A percentile compares a stretch with the other conserved stretches of the same genome.
Evolutionary conservation across 2,888 invertebrate genomes (phyloP).

Genomic region (Hyppa rectilinea): DNA sequence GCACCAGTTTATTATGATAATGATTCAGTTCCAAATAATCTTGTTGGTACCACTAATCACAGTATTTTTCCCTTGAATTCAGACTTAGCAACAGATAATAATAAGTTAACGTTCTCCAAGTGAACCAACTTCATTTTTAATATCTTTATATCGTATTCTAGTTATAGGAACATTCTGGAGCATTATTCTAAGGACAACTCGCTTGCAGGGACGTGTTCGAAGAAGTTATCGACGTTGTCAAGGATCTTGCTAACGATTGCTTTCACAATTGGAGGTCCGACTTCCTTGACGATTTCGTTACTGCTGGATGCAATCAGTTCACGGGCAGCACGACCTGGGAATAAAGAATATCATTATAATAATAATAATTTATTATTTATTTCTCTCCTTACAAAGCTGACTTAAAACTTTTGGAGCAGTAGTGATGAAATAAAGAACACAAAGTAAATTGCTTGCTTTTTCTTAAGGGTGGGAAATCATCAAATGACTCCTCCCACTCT

Average conservation of each 20-base stretch:
- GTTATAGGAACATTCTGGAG: slow-evolving; percentile 35
- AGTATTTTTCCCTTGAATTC: slow-evolving; percentile 10
- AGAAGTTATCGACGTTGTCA: slow-evolving; percentile 66
- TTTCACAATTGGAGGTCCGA: slow-evolving; percentile 76
- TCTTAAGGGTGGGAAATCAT: no score
- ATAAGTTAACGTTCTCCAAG: slow-evolving; percentile 22
- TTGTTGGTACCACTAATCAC: slow-evolving; percentile 13
- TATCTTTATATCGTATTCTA: slow-evolving; percentile 17
- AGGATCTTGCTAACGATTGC: slow-evolving; percentile 68
- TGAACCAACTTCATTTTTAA: slow-evolving; percentile 9
- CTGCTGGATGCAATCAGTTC: slow-evolving; percentile 70
- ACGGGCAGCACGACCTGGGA: slow-evolving; percentile 74
- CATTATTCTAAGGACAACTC: slow-evolving; percentile 65
- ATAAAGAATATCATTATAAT: no score
- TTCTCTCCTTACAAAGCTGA: no score
- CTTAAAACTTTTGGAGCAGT: no score
- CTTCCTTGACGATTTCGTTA: slow-evolving; percentile 75
- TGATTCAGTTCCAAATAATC: slow-evolving; percentile 20
- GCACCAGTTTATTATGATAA: slow-evolving; percentile 43
- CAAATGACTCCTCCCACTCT: no score
- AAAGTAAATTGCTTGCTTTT: no score
- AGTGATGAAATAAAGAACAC: no score
- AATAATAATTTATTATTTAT: no score
- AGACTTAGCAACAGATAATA: slow-evolving; percentile 15
- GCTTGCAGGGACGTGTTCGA: slow-evolving; percentile 64